Evolutionary conservation across 2,797 vertebrate genomes (phyloP).

Genomic region (Schizothorax lantsangensis): DNA sequence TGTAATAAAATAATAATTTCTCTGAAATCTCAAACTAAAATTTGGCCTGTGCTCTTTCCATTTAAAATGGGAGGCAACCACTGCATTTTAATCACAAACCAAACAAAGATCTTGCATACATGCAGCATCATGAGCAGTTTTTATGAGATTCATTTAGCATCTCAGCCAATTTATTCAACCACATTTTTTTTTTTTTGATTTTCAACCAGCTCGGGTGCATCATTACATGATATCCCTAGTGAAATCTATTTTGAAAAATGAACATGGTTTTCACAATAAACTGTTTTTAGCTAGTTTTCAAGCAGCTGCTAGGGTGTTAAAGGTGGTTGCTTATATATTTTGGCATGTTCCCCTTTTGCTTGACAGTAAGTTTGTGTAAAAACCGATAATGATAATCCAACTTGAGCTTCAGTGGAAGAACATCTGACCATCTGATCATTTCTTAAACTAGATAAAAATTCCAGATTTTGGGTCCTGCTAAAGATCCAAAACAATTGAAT

Average conservation of each 20-base stretch:
- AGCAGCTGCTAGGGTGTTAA: neutral
- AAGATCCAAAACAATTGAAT: too few species aligned
- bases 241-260: neutral
- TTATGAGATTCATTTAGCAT: too few species aligned
- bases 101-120: too few species aligned
- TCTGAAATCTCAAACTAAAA: too few species aligned
- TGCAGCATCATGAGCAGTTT: too few species aligned
- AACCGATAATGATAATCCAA: neutral
- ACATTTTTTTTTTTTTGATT: rapidly evolving
- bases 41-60: too few species aligned
- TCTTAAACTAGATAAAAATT: neutral
- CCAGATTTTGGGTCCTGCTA: neutral
- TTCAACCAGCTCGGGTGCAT: too few species aligned
- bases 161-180: too few species aligned
- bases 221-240: too few species aligned
- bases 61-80: too few species aligned
- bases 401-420: neutral
- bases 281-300: neutral
- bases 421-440: neutral
- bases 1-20: too few species aligned
- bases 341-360: neutral
- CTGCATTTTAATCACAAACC: too few species aligned
- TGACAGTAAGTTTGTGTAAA: neutral
- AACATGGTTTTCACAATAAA: neutral
- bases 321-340: neutral